Percentiles rank a stretch among this genome's conserved stretches.
Conservation (phyloP, 2,797 vertebrate genomes). For the Bradypodion ventrale region DNA sequence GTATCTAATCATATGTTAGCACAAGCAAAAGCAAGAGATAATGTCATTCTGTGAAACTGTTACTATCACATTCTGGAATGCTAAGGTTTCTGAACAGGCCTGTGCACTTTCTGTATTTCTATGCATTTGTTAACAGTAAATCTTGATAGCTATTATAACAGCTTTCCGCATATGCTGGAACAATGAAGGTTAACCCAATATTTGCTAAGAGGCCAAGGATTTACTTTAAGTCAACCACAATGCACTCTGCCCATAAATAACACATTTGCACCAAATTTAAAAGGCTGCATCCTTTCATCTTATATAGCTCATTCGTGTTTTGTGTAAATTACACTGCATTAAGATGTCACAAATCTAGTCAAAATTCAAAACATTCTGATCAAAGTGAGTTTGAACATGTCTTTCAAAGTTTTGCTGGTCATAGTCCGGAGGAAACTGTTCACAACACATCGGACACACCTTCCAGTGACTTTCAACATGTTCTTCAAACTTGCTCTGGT, state of each 20-base stretch:
- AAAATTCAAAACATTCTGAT: conserved; percentile 88
- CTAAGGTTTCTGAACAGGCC: conserved; percentile 44
- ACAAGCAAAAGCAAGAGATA: conserved; percentile 46
- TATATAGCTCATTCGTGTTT: conserved; percentile 22
- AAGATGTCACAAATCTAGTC: conserved; percentile 75
- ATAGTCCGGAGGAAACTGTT: conserved; percentile 96
- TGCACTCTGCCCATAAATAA: conserved; percentile 49
- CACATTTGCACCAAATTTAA: conserved; percentile 35
- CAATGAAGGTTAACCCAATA: conserved; percentile 56
- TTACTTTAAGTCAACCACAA: conserved; percentile 47
- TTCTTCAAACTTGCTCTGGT: conserved; percentile 96
- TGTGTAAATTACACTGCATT: conserved; percentile 57
- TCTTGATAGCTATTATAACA: conserved; percentile 59
- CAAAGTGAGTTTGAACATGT: conserved; percentile 96
- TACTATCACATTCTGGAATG: conserved; percentile 25
- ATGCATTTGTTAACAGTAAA: conserved; percentile 62
- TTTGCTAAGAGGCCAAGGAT: conserved; percentile 51
- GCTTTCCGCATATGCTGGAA: conserved; percentile 53
- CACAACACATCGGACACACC: conserved; percentile 96
- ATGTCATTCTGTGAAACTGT: conserved; percentile 49
- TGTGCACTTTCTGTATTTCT: conserved; percentile 53
- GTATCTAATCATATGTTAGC: conserved; percentile 59
- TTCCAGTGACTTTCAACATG: conserved; percentile 99
- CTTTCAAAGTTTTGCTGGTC: conserved; percentile 95
- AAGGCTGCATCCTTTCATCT: conserved; percentile 41